phyloP scores from a whole-genome alignment of 1,140 invertebrate genomes.

The Drosophila yakuba region DNA sequence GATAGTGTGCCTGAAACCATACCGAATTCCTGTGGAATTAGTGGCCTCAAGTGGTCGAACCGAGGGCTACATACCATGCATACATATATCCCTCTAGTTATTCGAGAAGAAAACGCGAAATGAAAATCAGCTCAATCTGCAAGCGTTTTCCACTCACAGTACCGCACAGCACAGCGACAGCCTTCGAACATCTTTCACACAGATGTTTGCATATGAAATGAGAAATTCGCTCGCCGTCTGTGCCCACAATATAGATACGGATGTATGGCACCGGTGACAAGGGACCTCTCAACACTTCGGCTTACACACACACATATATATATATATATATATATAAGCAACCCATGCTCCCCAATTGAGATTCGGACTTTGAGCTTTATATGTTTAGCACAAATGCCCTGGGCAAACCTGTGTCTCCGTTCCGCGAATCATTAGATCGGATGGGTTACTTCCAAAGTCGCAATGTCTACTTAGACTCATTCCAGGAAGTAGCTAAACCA shows the following conservation, averaged over 20 bases:
- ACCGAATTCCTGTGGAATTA: constrained; percentile 40
- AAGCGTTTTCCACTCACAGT: constrained; percentile 13
- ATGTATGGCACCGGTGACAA: constrained; percentile 25
- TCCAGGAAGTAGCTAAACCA: background rate
- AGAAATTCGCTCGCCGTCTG: constrained; percentile 29
- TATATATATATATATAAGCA: no score
- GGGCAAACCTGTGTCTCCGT: constrained; percentile 7
- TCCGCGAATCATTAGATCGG: constrained; percentile 3
- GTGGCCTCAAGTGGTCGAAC: constrained; percentile 32
- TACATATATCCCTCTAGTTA: constrained; percentile 5
- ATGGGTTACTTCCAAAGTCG: constrained; percentile 2
- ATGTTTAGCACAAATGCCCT: constrained; percentile 10
- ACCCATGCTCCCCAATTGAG: constrained; percentile 36
- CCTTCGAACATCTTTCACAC: constrained; percentile 49
- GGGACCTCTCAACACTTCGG: constrained; percentile 46
- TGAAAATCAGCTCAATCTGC: constrained; percentile 31
- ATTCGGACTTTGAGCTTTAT: constrained; percentile 51
- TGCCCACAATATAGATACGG: constrained; percentile 3
- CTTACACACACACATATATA: constrained; percentile 4
- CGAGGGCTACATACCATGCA: background rate
- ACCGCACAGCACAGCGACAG: background rate
- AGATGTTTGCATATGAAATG: constrained; percentile 56
- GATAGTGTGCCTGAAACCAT: constrained; percentile 23
- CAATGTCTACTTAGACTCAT: background rate
- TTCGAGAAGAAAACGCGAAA: constrained; percentile 24